These are phyloP conservation scores for Amphiura filiformis DNA, from an alignment of 35 echinoderm and acorn worm genomes.

Conservation along the genomic window DNA sequence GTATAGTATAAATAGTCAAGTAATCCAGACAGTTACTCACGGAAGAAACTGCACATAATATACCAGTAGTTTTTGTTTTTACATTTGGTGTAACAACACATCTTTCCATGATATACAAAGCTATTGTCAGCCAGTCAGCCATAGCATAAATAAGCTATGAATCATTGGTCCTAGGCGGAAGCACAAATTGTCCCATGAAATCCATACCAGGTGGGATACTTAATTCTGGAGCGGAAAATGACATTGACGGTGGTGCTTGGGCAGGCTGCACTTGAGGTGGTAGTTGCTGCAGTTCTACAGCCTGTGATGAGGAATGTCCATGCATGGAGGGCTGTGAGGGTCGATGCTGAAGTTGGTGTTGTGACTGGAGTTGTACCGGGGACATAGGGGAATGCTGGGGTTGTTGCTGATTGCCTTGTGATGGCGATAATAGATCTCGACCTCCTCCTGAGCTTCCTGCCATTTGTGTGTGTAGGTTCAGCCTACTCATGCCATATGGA, in stretches of 20 bases:
- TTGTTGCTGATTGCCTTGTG: not conserved
- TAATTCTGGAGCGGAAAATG: not conserved
- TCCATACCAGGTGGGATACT: constrained; percentile 9
- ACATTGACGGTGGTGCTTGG: not conserved
- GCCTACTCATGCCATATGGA: not conserved
- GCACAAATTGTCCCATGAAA: constrained; percentile 6
- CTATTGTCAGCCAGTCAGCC: too few relatives aligned
- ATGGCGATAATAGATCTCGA: not conserved
- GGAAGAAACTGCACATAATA: too few relatives aligned
- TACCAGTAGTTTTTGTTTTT: too few relatives aligned
- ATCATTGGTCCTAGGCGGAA: not conserved
- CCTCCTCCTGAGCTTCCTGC: not conserved
- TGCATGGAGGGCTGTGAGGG: not conserved
- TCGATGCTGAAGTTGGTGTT: not conserved
- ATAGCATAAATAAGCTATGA: not conserved
- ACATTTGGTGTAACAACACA: too few relatives aligned
- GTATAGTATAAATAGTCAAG: too few relatives aligned
- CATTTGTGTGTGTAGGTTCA: not conserved
- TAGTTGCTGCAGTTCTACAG: not conserved
- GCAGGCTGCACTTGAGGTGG: not conserved
- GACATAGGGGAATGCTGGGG: not conserved
- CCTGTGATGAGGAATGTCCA: not conserved
- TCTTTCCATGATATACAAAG: too few relatives aligned
- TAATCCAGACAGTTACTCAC: too few relatives aligned
- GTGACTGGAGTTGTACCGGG: not conserved